A percentile compares a stretch with the other conserved stretches of the same genome.
Evolutionary conservation across 2,797 vertebrate genomes (phyloP).

Genomic region (Scyliorhinus canicula): DNA sequence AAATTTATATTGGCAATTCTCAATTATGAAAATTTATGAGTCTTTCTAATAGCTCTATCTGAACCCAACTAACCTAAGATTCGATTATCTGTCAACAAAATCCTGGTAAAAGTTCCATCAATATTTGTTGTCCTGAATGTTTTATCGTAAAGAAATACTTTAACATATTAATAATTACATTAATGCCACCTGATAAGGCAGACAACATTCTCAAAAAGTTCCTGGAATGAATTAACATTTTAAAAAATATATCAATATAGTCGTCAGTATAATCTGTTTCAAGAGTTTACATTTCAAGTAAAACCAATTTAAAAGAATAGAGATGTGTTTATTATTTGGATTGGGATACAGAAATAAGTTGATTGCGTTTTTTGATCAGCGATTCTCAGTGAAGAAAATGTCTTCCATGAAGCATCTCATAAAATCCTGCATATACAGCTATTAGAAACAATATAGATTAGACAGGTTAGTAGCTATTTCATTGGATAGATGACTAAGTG

Average conservation of each 20-base stretch:
- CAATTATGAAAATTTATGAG: conserved; percentile 36
- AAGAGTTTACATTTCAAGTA: neutral
- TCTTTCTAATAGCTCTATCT: conserved; percentile 25
- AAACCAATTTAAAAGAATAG: neutral
- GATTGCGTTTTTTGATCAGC: neutral
- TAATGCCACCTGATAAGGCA: neutral
- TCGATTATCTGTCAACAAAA: conserved; percentile 3
- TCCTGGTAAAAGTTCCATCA: conserved; percentile 12
- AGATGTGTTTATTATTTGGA: neutral
- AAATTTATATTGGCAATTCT: conserved; percentile 32
- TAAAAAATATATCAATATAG: neutral
- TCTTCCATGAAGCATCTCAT: neutral
- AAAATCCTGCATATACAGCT: neutral
- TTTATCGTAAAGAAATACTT: neutral
- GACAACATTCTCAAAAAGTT: neutral
- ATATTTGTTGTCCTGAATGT: conserved; percentile 22
- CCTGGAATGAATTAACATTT: neutral
- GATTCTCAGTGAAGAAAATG: neutral
- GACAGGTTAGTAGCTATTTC: neutral
- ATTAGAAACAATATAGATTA: neutral
- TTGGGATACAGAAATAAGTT: neutral
- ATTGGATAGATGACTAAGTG: neutral
- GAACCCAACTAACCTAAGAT: conserved; percentile 14
- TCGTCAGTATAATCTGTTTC: neutral
- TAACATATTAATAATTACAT: conserved; percentile 18